These are phyloP conservation scores for Liopterus haemorrhoidalis DNA, from an alignment of 2,888 invertebrate species.

Conservation along the genomic window DNA sequence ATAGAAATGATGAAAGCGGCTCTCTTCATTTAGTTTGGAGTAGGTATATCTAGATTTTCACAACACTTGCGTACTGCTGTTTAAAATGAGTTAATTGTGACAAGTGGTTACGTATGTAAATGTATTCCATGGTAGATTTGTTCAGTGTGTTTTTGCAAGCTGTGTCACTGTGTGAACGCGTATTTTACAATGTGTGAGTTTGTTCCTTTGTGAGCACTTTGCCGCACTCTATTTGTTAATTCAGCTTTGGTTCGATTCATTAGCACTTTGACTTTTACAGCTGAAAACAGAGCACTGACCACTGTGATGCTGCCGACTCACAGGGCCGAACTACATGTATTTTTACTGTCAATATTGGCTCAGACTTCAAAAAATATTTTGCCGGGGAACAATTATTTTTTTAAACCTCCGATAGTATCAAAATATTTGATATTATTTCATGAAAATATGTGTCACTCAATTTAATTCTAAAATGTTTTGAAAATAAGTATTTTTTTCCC, in stretches of 20 bases:
- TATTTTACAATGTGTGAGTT: neutral
- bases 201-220: neutral
- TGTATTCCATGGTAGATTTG: neutral
- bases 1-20: too few relatives aligned
- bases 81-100: neutral
- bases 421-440: too few relatives aligned
- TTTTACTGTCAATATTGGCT: too few relatives aligned
- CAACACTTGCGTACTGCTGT: neutral
- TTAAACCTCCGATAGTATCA: too few relatives aligned
- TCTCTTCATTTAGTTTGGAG: too few relatives aligned
- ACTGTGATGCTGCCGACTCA: slow-evolving; percentile 12
- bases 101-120: neutral
- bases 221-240: slow-evolving; percentile 11
- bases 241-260: slow-evolving; percentile 16
- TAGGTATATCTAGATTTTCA: too few relatives aligned
- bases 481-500: too few relatives aligned
- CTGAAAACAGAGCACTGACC: slow-evolving; percentile 20
- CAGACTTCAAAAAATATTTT: too few relatives aligned
- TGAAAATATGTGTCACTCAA: too few relatives aligned
- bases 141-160: neutral
- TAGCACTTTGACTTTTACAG: slow-evolving; percentile 21
- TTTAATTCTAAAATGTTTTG: too few relatives aligned
- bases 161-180: neutral
- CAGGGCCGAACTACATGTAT: too few relatives aligned
- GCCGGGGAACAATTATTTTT: too few relatives aligned